Conservation (phyloP, 2,888 invertebrate species). For the Cacoxenus indagator region DNA sequence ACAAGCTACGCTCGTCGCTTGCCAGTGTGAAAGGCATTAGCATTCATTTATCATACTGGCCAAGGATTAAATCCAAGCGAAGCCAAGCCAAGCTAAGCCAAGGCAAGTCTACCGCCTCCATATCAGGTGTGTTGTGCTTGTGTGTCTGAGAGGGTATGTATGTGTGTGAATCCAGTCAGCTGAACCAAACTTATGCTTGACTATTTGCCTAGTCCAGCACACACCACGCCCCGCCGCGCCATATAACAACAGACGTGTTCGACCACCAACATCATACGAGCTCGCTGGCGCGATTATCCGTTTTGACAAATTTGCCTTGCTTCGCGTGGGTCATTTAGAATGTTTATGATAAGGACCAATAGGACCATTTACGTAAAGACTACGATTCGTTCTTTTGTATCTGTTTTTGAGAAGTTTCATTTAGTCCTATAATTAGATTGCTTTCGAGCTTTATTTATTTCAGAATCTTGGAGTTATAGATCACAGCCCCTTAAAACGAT, state of each 20-base stretch:
- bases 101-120: conserved; percentile 33
- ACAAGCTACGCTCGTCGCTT: conserved; percentile 41
- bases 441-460: too few relatives aligned
- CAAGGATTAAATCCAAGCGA: neutral
- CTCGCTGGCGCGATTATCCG: conserved; percentile 62
- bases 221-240: neutral
- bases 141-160: neutral
- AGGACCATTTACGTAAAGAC: too few relatives aligned
- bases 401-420: too few relatives aligned
- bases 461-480: too few relatives aligned
- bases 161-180: neutral
- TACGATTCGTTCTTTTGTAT: too few relatives aligned
- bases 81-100: neutral
- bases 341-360: too few relatives aligned
- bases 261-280: neutral
- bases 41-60: conserved; percentile 23
- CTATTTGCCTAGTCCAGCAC: conserved; percentile 42
- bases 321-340: too few relatives aligned
- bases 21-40: conserved; percentile 23
- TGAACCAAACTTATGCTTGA: conserved; percentile 47
- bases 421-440: too few relatives aligned
- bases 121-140: conserved; percentile 40
- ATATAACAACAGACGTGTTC: conserved; percentile 15
- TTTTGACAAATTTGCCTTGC: conserved; percentile 65
- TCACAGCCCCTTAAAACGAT: too few relatives aligned